Base-by-base conservation (phyloP, 2,113 vertebrate genomes). In the Irena cyanogastra region DNA sequence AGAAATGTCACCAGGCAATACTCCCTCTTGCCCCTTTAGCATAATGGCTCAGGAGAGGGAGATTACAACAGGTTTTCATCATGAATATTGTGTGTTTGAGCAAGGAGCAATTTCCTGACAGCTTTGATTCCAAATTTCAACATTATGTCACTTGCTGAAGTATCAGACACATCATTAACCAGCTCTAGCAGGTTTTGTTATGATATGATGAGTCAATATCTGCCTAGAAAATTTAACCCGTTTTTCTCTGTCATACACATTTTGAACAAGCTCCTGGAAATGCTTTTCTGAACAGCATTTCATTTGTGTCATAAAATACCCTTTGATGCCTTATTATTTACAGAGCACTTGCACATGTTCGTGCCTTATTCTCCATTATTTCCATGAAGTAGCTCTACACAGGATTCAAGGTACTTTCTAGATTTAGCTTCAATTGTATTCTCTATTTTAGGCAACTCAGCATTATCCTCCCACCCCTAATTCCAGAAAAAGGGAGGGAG, bases 131-230 rank as follows among this genome's bases (percentile, higher is more conserved):
- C 82, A 95, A 95, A 95, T 97, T 96, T 97, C 96, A 97, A 94
- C 92, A 97, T 96, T 96, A 96, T 95, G 91, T 96, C 96, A 96
- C 87, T 97, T 97, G 91, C 93, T 89, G 87, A 97, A 97, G 96
- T 96, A 95, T 96, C 93, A 97, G 95, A 97, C 96, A 97, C 95
- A 94, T 96, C 94, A 95, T 97, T 97, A 97, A 96, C 93, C 91
- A 94, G 80, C 92, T 96, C 89, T 90, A 96, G 95, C 93, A 96
- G 94, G 89, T 96, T 95, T 96, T 97, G 93, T 96, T 96, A 94
- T 95, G 96, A 97, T 94, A 93, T 92, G 96, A 94, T 96, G 95
- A 97, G 93, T 95, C 96, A 96, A 89, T 94, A 96, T 94, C 96
- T 94, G 79, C 94, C 88, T 93, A 89, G 92, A 92, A 96, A 89